phyloP scores from a whole-genome alignment of 2,797 vertebrate genomes.

The Xenopus petersii region DNA sequence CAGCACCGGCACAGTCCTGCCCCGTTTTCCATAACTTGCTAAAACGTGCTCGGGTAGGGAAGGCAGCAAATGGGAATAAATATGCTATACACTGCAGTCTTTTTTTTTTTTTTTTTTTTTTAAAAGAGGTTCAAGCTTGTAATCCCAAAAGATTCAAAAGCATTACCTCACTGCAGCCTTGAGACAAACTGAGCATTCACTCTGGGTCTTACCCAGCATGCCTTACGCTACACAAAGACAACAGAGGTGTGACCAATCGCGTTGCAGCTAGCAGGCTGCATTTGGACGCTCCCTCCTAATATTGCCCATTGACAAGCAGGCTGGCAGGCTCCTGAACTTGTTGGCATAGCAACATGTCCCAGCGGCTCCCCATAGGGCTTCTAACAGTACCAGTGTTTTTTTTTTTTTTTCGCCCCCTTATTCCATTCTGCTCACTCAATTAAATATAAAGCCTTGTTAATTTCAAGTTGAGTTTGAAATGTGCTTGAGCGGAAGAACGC shows the following conservation, averaged over 20 bases:
- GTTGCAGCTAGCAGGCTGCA: conserved; percentile 73
- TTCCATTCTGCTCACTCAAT: conserved; percentile 66
- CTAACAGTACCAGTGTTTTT: conserved; percentile 57
- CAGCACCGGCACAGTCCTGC: conserved; percentile 2
- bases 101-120: conserved; percentile 50
- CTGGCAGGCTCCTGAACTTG: conserved; percentile 76
- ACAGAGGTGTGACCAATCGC: conserved; percentile 96
- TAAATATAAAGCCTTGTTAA: conserved; percentile 65
- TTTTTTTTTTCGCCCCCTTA: conserved; percentile 51
- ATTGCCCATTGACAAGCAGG: conserved; percentile 77
- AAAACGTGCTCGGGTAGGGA: conserved; percentile 51
- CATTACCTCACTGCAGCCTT: conserved; percentile 73
- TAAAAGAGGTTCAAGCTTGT: conserved; percentile 60
- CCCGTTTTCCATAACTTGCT: conserved; percentile 51
- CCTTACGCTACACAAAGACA: conserved; percentile 87
- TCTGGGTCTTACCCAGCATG: conserved; percentile 86
- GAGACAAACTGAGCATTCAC: conserved; percentile 84
- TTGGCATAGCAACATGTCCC: conserved; percentile 85
- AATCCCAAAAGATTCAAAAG: conserved; percentile 71
- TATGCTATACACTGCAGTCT: conserved; percentile 65
- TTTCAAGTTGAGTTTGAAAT: conserved; percentile 52
- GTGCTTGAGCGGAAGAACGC: too few relatives aligned
- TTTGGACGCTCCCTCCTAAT: conserved; percentile 71
- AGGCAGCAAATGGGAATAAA: conserved; percentile 61
- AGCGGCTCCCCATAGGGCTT: conserved; percentile 69